Evolutionary conservation across 2,888 invertebrate species (phyloP), one percentile per base, ranked within the genome.

Genomic region (Neoascia interrupta): DNA sequence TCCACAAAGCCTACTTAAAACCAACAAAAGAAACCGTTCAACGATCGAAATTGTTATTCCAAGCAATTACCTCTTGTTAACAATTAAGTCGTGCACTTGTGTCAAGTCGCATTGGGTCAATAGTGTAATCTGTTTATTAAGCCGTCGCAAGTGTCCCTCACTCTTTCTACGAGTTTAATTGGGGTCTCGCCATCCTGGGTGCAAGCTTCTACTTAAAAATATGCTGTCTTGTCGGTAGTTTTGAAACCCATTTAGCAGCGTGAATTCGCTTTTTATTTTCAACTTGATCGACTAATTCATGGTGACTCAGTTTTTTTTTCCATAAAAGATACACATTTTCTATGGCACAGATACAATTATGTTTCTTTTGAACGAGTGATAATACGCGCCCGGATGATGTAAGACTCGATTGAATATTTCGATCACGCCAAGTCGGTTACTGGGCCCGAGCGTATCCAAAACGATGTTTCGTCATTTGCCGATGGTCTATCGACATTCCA

Each of bases 381-480:
- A 34, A 49, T 39, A 54, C 47, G 47, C 43, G 69, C 11, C 23
- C 21, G 13, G 53, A n/a, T 74, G 49, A 66, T 41, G 54, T 49
- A 74, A 69, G 60, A 26, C 13, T 16, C 39, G 19, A 54, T 60
- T 45, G 31, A 21, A 23, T 51, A 63, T 39, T 37, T 63, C 5
- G 47, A 54, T 54, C 63, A 63, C 70, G 54, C 49, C 21, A 69
- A 75, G 23, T 60, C 61, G 74, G 74, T 69, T 69, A 69, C 31
- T 49, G 41, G 56, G 49, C 49, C 36, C 56, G 47, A 39, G 39
- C 13, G 34, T 26, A 34, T n/a, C 4, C n/a, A n/a, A n/a, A n/a
- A n/a, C n/a, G n/a, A n/a, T n/a, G n/a, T n/a, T n/a, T n/a, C n/a
- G n/a, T n/a, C n/a, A n/a, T n/a, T n/a, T n/a, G n/a, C n/a, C n/a